Percentiles rank a stretch among this genome's conserved stretches.
Conservation (phyloP, 2,797 vertebrate species). For the Ptychobarbus kaznakovi region DNA sequence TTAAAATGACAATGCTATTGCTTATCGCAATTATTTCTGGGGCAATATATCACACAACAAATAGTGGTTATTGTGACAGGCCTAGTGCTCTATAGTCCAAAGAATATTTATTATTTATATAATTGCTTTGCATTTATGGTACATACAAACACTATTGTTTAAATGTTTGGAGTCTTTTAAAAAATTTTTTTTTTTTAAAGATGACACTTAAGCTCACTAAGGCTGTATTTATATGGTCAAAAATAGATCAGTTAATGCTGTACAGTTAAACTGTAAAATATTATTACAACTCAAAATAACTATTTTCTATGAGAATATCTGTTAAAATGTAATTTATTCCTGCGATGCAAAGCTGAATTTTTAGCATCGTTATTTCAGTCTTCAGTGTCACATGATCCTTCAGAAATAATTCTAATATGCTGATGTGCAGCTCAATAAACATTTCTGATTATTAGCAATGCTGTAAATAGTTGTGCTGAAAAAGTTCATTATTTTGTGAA, state of each 20-base stretch:
- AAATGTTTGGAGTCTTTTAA: background rate
- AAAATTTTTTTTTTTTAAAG: background rate
- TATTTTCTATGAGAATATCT: background rate
- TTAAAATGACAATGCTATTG: too few species aligned
- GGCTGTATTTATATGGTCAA: background rate
- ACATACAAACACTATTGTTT: background rate
- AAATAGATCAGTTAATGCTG: background rate
- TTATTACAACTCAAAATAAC: background rate
- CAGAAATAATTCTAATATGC: background rate
- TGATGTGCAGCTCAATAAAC: background rate
- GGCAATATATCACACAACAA: too few species aligned
- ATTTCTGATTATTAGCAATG: background rate
- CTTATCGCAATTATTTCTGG: too few species aligned
- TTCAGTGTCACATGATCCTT: background rate
- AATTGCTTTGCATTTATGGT: background rate
- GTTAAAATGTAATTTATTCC: background rate
- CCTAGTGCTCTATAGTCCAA: too few species aligned
- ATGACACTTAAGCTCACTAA: background rate
- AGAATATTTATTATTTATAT: too few species aligned
- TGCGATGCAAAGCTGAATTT: background rate
- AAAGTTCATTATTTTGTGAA: too few species aligned
- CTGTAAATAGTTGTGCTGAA: background rate
- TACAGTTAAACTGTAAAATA: background rate
- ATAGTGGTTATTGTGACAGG: too few species aligned
- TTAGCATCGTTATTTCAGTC: background rate